Conservation (phyloP, 1,140 invertebrate species). For the Physella acuta region DNA sequence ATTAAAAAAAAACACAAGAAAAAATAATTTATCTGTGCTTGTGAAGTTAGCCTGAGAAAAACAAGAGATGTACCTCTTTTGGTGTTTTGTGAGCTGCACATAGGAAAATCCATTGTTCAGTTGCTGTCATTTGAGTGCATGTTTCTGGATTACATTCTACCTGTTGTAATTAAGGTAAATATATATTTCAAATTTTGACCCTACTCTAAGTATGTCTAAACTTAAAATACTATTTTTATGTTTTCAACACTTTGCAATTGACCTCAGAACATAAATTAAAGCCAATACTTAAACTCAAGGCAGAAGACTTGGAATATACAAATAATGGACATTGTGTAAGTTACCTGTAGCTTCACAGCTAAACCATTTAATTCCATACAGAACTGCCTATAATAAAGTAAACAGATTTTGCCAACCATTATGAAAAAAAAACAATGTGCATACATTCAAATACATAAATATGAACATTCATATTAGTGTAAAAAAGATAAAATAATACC, state of each 20-base stretch:
- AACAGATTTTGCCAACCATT: no score
- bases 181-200: no score
- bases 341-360: slow-evolving; percentile 76
- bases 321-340: no score
- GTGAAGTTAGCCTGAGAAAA: no score
- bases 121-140: slow-evolving; percentile 99
- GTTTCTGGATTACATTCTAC: slow-evolving; percentile 93
- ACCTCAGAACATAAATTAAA: no score
- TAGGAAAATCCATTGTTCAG: slow-evolving; percentile 99
- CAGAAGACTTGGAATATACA: no score
- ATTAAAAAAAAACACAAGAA: neutral
- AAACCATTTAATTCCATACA: slow-evolving; percentile 98
- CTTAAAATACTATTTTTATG: no score
- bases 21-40: no score
- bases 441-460: neutral
- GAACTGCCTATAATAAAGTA: slow-evolving; percentile 80
- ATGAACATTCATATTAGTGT: neutral
- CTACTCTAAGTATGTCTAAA: no score
- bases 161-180: no score
- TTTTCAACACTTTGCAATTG: no score
- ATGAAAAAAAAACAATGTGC: neutral
- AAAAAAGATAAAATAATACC: slow-evolving; percentile 8
- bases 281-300: no score
- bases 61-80: slow-evolving; percentile 72
- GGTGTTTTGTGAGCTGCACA: slow-evolving; percentile 99